Evolutionary conservation across 2,888 invertebrate species (phyloP), one percentile per base, ranked within the genome.

Genomic region (Nezara viridula): DNA sequence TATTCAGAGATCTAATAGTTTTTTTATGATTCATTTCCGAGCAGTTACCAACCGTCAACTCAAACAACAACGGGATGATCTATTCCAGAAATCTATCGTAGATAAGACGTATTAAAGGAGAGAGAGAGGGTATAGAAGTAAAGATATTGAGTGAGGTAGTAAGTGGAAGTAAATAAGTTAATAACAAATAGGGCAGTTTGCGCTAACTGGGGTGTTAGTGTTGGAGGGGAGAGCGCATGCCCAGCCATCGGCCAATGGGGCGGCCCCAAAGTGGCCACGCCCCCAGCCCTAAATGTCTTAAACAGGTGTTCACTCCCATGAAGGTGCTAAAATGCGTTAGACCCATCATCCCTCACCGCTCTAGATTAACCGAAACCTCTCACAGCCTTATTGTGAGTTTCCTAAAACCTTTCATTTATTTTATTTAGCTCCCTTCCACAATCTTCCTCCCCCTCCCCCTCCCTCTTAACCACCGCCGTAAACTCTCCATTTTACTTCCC

Each of bases 281-380:
- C 88, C 81, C 27, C 88, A 21, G 0, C 47, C 88, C 88, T 88
- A 88, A 88, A 90, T 90, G 89, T 90, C 90, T 89, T 90, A 89
- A 90, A 90, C 90, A 90, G 89, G 90, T 90, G 90, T 90, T 89
- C 88, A 88, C 90, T 90, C 90, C 89, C 90, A 90, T 81, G 85
- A 89, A 86, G 52, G 81, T 44, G 49, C 37, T 88, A 85, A 85
- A 85, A 81, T 44, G 44, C 44, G 44, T 24, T 44, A 40, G 88
- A 6, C 21, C 88, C 85, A 81, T 88, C 88, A 88, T 88, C 88
- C 27, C 88, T 88, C 88, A 88, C 37, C 12, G 14, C n/a, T 27
- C 66, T 73, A 88, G 88, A 88, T 88, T 88, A 88, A 66, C 66
- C 73, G 73, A 50, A 60, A 52, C 40, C 40, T 40, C 81, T 81